Base-by-base conservation (phyloP, 2,888 invertebrate species). In the Isotomurus palustris region DNA sequence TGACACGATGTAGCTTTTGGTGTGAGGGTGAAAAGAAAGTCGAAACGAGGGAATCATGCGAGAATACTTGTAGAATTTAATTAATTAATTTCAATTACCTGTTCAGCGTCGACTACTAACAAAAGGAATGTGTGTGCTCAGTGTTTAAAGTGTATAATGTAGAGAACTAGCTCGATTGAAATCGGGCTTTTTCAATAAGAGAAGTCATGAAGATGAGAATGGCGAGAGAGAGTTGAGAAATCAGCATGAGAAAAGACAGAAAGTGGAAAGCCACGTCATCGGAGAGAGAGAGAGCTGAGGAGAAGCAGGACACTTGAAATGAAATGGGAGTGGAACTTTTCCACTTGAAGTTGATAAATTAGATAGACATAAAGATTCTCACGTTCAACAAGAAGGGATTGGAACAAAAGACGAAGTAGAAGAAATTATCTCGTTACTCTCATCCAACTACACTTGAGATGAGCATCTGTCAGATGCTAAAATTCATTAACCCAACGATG, bases 401-500 rank as follows among this genome's bases (percentile, higher is more conserved):
- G 14, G 14, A 38, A n/a, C 38, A n/a, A n/a, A 38, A 17, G 19
- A 38, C 17, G 19, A 5, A 32, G n/a, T 5, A 38, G 17, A 17
- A 38, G 19, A 19, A 38, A 38, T 38, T 38, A 19, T 38, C 38
- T 38, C 32, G 8, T 32, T 19, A n/a, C 38, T 8, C 6, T 38
- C n/a, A n/a, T n/a, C n/a, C n/a, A n/a, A n/a, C n/a, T n/a, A n/a
- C n/a, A n/a, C n/a, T n/a, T n/a, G n/a, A n/a, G n/a, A 5, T 38
- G 19, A 38, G 38, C 38, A 38, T 38, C 38, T 38, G 38, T 4
- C 19, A 19, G 38, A 38, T n/a, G n/a, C n/a, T n/a, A n/a, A n/a
- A n/a, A n/a, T 38, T 38, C 38, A 38, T 38, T 38, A 38, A 38
- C 38, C 38, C 38, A 38, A 38, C 38, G 38, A 38, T 38, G 6